These are phyloP conservation scores for Abramis brama DNA, from an alignment of 2,113 vertebrate genomes.

Conservation along the genomic window DNA sequence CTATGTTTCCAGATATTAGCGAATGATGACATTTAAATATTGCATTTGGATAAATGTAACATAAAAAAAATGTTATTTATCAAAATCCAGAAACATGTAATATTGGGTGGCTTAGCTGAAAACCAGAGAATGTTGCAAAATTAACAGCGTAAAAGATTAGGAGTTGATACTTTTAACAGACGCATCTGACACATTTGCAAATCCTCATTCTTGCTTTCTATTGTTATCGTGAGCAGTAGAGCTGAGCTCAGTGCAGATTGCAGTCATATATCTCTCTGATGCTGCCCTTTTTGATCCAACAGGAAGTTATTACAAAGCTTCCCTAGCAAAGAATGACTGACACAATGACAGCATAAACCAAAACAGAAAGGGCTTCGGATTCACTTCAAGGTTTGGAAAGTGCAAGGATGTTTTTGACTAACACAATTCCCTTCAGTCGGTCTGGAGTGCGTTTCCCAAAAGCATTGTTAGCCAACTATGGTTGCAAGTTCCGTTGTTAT, in stretches of 20 bases:
- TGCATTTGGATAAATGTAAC: not conserved
- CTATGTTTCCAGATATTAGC: not conserved
- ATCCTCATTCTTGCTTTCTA: constrained; percentile 27
- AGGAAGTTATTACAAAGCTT: constrained; percentile 48
- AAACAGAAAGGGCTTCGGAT: constrained; percentile 19
- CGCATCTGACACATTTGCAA: constrained; percentile 40
- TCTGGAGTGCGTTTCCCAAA: not conserved
- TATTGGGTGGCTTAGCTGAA: not conserved
- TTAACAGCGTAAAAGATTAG: constrained; percentile 38
- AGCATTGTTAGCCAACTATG: no score
- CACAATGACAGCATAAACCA: constrained; percentile 27
- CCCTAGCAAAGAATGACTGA: constrained; percentile 32
- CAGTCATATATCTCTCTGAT: constrained; percentile 37
- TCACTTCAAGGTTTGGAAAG: not conserved
- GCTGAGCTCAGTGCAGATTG: constrained; percentile 43
- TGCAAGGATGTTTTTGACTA: constrained; percentile 22
- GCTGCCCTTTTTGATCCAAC: constrained; percentile 3
- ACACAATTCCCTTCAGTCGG: not conserved
- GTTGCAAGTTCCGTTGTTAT: no score
- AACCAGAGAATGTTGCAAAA: not conserved
- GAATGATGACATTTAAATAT: constrained; percentile 7
- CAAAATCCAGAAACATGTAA: constrained; percentile 22
- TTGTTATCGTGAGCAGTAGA: constrained; percentile 40
- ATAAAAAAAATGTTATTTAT: constrained; percentile 1
- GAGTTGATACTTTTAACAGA: constrained; percentile 46